phyloP scores from a whole-genome alignment of 2,888 invertebrate genomes.

The Hemicrepidius hirtus region DNA sequence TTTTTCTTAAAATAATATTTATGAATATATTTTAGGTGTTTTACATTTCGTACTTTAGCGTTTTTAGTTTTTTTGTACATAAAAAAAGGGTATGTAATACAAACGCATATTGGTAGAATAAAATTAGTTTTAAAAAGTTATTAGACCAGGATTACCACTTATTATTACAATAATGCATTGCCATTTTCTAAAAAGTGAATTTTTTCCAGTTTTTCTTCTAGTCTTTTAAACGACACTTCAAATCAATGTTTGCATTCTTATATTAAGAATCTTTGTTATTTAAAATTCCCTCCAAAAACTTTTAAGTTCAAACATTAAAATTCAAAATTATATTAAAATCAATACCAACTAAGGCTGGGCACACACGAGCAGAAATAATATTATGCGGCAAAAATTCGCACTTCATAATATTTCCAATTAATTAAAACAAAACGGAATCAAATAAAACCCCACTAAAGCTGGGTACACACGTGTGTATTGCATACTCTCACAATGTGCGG shows the following conservation, averaged over 20 bases:
- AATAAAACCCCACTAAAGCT: no score
- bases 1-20: slow-evolving; percentile 49
- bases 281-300: no score
- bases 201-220: slow-evolving; percentile 43
- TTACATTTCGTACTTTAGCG: slow-evolving; percentile 60
- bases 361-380: no score
- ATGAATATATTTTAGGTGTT: slow-evolving; percentile 50
- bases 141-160: slow-evolving; percentile 47
- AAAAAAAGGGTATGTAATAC: slow-evolving; percentile 55
- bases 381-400: no score
- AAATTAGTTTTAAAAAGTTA: slow-evolving; percentile 50
- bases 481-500: no score
- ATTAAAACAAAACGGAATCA: no score
- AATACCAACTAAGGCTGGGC: no score
- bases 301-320: no score
- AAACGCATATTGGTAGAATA: slow-evolving; percentile 45
- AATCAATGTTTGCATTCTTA: not conserved
- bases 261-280: no score
- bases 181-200: slow-evolving; percentile 42
- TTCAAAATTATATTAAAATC: no score
- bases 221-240: slow-evolving; percentile 32
- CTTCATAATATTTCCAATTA: no score
- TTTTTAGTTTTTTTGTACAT: slow-evolving; percentile 63
- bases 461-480: no score
- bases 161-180: slow-evolving; percentile 41